phyloP scores from a whole-genome alignment of 2,113 vertebrate species.

The Macquaria australasica region DNA sequence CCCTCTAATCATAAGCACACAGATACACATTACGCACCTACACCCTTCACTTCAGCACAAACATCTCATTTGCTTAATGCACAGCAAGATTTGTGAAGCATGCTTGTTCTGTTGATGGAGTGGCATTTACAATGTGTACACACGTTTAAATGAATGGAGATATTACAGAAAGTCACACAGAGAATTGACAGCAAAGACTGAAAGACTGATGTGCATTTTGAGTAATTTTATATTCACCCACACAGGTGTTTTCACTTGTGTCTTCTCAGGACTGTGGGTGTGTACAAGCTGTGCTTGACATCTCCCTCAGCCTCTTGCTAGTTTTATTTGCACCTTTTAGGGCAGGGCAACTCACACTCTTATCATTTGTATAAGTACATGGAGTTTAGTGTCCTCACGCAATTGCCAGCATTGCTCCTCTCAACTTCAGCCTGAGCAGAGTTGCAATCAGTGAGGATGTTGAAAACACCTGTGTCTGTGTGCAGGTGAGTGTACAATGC shows the following conservation, averaged over 20 bases:
- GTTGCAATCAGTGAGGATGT: background rate
- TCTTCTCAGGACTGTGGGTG: background rate
- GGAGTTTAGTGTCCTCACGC: background rate
- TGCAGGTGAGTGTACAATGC: background rate
- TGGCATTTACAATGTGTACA: background rate
- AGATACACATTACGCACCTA: slow-evolving; percentile 6
- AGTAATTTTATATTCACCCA: background rate
- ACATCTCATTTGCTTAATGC: slow-evolving; percentile 26
- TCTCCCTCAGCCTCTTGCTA: background rate
- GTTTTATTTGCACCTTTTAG: background rate
- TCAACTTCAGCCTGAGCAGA: background rate
- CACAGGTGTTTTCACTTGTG: background rate
- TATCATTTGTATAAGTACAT: background rate
- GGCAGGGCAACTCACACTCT: background rate
- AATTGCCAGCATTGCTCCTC: background rate
- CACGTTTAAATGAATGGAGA: background rate
- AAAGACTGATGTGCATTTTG: background rate
- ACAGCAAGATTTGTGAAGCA: slow-evolving; percentile 19
- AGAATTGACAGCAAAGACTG: background rate
- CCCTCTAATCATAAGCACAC: slow-evolving; percentile 48
- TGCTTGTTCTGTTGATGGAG: background rate
- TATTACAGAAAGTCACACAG: background rate
- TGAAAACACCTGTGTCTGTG: background rate
- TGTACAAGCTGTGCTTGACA: background rate
- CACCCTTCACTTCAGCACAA: slow-evolving; percentile 2